Base-by-base conservation (phyloP, 2,888 invertebrate species). In the Lepidochitona cinerea region DNA sequence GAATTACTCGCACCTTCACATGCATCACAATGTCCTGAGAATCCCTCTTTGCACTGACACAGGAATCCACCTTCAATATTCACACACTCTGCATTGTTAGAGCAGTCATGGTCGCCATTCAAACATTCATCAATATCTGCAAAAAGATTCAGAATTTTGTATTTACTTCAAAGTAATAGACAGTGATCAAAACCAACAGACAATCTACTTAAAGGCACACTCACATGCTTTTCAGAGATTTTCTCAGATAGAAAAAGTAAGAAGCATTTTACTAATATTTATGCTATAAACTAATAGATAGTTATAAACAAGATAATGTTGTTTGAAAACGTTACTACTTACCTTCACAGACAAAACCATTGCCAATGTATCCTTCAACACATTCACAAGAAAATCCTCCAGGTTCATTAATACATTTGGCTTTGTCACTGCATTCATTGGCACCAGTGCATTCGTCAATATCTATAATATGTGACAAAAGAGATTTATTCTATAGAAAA, bases 91-190 rank as follows among this genome's bases (percentile, higher is more conserved):
- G 75, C 72, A 49, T 79, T 71, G 12, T 52, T 23, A 32, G 53
- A 35, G 64, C 78, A 78, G 37, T 75, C 70, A 36, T 79, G 70
- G 6, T 66, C 37, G 53, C 70, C 71, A 7, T 37, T 37, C 12
- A 49, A 49, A 59, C 78, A 78, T 67, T 78, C 78, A 52, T 78
- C 75, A 26, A 79, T 73, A 65, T 78, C 78, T 78, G 59, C 29
- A 69, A 76, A 49, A n/a, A n/a, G n/a, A n/a, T n/a, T n/a, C n/a
- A n/a, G n/a, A n/a, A n/a, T n/a, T n/a, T n/a, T n/a, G n/a, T n/a
- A n/a, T n/a, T n/a, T n/a, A n/a, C n/a, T n/a, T n/a, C n/a, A n/a
- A n/a, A n/a, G n/a, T n/a, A n/a, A n/a, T n/a, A n/a, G n/a, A n/a
- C n/a, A n/a, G n/a, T n/a, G n/a, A n/a, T n/a, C n/a, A n/a, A n/a